Evolutionary conservation across 2,888 invertebrate genomes (phyloP).

Genomic region (Crocallis elinguaria): DNA sequence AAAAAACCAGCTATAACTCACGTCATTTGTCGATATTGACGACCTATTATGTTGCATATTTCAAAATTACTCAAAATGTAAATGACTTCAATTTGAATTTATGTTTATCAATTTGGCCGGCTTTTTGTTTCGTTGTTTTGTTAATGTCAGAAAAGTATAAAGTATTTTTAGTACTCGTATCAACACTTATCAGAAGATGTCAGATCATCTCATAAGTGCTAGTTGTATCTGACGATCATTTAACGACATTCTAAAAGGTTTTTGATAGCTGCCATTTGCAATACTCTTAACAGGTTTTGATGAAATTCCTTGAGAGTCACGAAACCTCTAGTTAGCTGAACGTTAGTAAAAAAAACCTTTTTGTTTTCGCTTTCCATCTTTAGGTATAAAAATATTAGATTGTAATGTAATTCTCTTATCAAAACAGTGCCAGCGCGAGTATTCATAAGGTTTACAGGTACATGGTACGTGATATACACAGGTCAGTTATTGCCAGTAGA

Average conservation of each 20-base stretch:
- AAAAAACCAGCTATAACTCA: neutral
- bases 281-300: conserved; percentile 22
- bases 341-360: neutral
- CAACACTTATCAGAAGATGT: neutral
- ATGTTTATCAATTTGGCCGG: no score
- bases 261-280: conserved; percentile 22
- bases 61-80: no score
- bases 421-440: conserved; percentile 54
- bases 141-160: no score
- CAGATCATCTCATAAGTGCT: neutral
- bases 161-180: no score
- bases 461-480: conserved; percentile 38
- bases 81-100: no score
- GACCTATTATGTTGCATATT: no score
- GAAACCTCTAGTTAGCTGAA: neutral
- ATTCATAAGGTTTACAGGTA: conserved; percentile 48
- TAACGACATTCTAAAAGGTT: conserved; percentile 29
- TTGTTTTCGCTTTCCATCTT: neutral
- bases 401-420: conserved; percentile 48
- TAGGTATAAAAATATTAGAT: conserved; percentile 1
- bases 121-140: no score
- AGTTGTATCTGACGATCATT: neutral
- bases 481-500: conserved; percentile 16
- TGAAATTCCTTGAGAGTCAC: conserved; percentile 30
- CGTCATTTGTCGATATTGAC: no score